Base-by-base conservation (phyloP, 2,888 invertebrate species). In the Drosophila aldrichi region DNA sequence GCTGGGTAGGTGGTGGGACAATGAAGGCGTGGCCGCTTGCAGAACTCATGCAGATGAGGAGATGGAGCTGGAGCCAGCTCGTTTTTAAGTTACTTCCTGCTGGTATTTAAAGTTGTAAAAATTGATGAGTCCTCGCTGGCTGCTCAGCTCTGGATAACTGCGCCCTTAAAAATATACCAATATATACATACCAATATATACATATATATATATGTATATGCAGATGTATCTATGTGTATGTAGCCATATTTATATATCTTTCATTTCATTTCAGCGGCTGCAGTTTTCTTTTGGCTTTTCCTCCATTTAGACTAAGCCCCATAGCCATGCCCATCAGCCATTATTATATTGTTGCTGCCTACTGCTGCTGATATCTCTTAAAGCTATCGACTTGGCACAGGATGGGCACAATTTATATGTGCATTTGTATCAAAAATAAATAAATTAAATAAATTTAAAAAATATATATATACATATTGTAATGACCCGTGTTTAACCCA, bases 61-160 rank as follows among this genome's bases (percentile, higher is more conserved):
- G 63, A 43, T n/a, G 67, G 51, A 60, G 49, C 1, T 1, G 1
- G 5, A 6, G 46, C 40, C 59, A 56, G 79, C 46, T 69, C 69
- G 58, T 74, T 72, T 74, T 74, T 65, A 82, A 88, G 80, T 80
- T 85, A 85, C 88, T 82, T 86, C 87, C 87, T 88, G 87, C 89
- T 86, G 87, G 86, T 83, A 80, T 88, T 84, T 79, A 82, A 88
- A 82, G 83, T 84, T 82, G 74, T 88, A 88, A 88, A 84, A 86
- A 88, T 88, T 88, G 89, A 86, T 82, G 86, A 75, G 58, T 55
- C 66, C 58, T 48, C 56, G 18, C 48, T 29, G 49, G 70, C 65
- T 78, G 44, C 59, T 14, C 12, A 34, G 22, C 56, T n/a, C 29
- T 25, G 36, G 10, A 54, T 52, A 61, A 12, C 49, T 16, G 43